Percentiles rank a stretch among this genome's conserved stretches.
These are phyloP conservation scores for Diorhabda carinulata DNA, from an alignment of 1,140 invertebrate species.

Conservation along the genomic window DNA sequence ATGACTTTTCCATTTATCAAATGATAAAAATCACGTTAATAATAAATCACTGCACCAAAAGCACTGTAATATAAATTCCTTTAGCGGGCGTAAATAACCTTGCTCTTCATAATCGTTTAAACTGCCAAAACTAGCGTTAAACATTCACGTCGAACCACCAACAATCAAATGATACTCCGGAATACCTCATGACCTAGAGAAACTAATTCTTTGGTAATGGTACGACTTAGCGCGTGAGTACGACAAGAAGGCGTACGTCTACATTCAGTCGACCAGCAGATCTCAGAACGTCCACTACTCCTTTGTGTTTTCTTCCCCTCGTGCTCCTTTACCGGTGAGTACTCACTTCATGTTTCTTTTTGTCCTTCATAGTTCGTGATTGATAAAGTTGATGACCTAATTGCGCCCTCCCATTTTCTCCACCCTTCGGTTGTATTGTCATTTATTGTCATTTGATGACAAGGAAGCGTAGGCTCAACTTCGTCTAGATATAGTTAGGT, in stretches of 20 bases:
- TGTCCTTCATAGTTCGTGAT: conserved; percentile 6
- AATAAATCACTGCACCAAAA: conserved; percentile 1
- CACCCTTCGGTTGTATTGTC: conserved; percentile 9
- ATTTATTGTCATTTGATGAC: conserved; percentile 8
- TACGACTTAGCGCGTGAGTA: conserved; percentile 11
- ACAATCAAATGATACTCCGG: conserved; percentile 14
- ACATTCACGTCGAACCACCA: background rate
- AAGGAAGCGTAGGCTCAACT: conserved; percentile 3
- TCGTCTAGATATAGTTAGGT: background rate
- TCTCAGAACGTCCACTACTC: conserved; percentile 17
- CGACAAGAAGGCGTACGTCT: conserved; percentile 1
- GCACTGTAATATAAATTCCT: background rate
- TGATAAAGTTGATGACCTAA: conserved; percentile 7
- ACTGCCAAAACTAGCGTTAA: conserved; percentile 7
- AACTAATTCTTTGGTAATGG: conserved; percentile 15
- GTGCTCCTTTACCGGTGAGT: conserved; percentile 18
- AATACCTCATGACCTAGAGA: conserved; percentile 18
- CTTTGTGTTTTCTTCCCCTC: conserved; percentile 14
- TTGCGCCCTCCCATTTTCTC: conserved; percentile 7
- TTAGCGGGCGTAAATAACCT: conserved; percentile 9
- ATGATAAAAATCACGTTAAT: no score
- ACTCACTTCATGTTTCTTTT: background rate
- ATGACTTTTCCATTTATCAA: no score
- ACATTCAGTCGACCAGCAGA: conserved; percentile 16
- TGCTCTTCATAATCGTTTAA: conserved; percentile 8